Conservation (phyloP, 2,797 vertebrate genomes). For the Kryptolebias ocellatus region DNA sequence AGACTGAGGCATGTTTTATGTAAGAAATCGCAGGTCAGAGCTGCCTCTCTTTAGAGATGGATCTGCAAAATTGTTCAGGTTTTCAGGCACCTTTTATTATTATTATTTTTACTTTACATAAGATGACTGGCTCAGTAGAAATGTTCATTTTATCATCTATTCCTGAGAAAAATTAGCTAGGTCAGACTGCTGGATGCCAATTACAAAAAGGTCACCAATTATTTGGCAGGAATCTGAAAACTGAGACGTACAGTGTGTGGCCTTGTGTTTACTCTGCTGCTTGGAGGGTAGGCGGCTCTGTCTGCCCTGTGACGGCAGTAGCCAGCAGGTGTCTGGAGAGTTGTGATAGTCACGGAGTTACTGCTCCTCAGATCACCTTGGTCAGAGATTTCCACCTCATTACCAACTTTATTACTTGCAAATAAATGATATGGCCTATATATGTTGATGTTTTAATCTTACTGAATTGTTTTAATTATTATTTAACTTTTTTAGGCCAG, state of each 20-base stretch:
- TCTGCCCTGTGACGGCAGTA: slow-evolving; percentile 64
- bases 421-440: slow-evolving; percentile 20
- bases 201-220: slow-evolving; percentile 66
- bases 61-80: slow-evolving; percentile 41
- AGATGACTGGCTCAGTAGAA: slow-evolving; percentile 32
- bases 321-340: slow-evolving; percentile 57
- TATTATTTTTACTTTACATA: slow-evolving; percentile 10
- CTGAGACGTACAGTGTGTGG: slow-evolving; percentile 51
- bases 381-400: slow-evolving; percentile 62
- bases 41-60: slow-evolving; percentile 52
- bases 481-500: slow-evolving; percentile 61
- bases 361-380: slow-evolving; percentile 46
- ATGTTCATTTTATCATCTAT: slow-evolving; percentile 69
- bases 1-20: slow-evolving; percentile 52
- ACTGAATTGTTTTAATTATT: slow-evolving; percentile 19
- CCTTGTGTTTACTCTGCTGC: slow-evolving; percentile 53
- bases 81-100: slow-evolving; percentile 11
- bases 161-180: slow-evolving; percentile 70
- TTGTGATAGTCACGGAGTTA: slow-evolving; percentile 51
- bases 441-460: slow-evolving; percentile 8
- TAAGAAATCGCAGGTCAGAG: slow-evolving; percentile 50
- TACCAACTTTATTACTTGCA: slow-evolving; percentile 33
- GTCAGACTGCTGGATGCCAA: slow-evolving; percentile 72
- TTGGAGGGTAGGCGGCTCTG: slow-evolving; percentile 45
- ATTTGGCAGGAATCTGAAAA: slow-evolving; percentile 70